phyloP scores from a whole-genome alignment of 2,113 vertebrate genomes.

The Cyprinus carpio region DNA sequence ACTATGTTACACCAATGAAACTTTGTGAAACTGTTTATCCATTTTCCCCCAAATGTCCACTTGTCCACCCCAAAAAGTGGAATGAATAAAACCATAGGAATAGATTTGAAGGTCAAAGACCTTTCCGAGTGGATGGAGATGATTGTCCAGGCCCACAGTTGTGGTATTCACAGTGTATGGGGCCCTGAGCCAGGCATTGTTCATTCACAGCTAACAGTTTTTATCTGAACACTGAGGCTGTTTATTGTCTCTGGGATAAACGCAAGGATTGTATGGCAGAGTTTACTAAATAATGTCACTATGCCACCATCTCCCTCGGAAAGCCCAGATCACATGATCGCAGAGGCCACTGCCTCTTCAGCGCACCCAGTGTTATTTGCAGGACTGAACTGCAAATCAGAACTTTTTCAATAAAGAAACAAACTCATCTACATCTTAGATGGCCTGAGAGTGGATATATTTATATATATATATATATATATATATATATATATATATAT shows the following conservation, averaged over 20 bases:
- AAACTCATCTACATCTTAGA: too few relatives aligned
- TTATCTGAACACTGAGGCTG: constrained; percentile 50
- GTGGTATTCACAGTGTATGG: constrained; percentile 31
- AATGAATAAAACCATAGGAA: not conserved
- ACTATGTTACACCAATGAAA: not conserved
- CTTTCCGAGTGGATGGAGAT: constrained; percentile 27
- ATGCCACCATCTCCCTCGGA: constrained; percentile 31
- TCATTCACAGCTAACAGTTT: constrained; percentile 51
- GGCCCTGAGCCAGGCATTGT: constrained; percentile 51
- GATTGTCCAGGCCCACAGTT: constrained; percentile 32
- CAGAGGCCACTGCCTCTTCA: constrained; percentile 14
- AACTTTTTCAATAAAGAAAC: too few relatives aligned
- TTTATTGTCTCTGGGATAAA: constrained; percentile 53
- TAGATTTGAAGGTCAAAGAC: constrained; percentile 28
- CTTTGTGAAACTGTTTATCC: not conserved
- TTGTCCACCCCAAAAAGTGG: not conserved
- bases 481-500: too few relatives aligned
- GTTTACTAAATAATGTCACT: constrained; percentile 56
- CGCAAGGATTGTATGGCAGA: constrained; percentile 50
- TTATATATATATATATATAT: too few relatives aligned
- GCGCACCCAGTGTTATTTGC: constrained; percentile 24
- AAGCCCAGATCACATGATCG: constrained; percentile 42
- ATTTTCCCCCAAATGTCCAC: not conserved
- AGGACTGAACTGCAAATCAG: too few relatives aligned
- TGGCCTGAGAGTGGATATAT: too few relatives aligned